These are phyloP conservation scores for Campylomormyrus tamandua DNA, from an alignment of 2,113 vertebrate species.

Conservation along the genomic window DNA sequence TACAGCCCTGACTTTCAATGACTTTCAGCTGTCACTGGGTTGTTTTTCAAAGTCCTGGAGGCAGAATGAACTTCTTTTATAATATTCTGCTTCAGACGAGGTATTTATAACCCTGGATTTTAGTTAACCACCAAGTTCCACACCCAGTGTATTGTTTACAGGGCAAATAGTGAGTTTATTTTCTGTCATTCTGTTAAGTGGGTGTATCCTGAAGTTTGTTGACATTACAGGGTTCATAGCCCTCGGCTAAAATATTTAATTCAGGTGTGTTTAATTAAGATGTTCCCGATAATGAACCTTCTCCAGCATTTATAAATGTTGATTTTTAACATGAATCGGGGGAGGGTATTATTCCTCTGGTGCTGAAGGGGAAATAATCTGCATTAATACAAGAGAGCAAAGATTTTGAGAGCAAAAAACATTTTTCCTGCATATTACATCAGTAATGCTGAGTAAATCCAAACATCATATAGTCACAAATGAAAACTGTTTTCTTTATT, in stretches of 20 bases:
- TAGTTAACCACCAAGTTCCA: background rate
- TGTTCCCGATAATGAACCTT: background rate
- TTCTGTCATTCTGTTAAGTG: background rate
- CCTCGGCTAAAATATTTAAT: background rate
- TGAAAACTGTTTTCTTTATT: background rate
- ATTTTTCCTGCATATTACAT: background rate
- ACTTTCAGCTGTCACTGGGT: background rate
- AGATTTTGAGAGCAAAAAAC: background rate
- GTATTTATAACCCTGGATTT: background rate
- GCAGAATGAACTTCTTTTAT: background rate
- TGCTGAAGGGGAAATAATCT: background rate
- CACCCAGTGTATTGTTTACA: background rate
- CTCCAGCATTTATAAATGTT: background rate
- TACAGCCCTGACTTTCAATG: background rate
- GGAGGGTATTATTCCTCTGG: background rate
- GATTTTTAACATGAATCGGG: background rate
- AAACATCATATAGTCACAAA: background rate
- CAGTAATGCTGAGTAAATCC: background rate
- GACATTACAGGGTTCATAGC: background rate
- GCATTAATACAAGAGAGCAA: background rate
- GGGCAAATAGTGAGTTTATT: background rate
- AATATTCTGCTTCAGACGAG: background rate
- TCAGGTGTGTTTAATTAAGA: background rate
- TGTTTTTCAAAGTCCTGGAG: background rate
- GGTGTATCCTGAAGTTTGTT: background rate